phyloP scores from a whole-genome alignment of 1,140 invertebrate species.

The Ptiloglossa arizonensis region DNA sequence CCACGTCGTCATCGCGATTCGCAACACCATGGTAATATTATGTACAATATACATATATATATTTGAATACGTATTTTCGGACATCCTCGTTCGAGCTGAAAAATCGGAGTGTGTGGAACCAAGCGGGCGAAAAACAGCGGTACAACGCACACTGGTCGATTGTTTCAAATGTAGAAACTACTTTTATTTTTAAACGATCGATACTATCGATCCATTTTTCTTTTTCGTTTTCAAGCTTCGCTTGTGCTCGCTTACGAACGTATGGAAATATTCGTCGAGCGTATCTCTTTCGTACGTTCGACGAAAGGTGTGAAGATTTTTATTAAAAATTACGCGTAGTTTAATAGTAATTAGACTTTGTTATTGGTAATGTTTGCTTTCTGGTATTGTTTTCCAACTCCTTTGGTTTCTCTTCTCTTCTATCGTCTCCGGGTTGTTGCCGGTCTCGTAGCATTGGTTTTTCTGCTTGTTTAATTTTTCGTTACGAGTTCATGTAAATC shows the following conservation, averaged over 20 bases:
- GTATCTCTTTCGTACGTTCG: too few species aligned
- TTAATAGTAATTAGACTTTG: background rate
- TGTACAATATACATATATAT: background rate
- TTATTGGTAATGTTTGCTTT: background rate
- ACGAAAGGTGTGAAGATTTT: too few species aligned
- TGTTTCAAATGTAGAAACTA: conserved; percentile 18
- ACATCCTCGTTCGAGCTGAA: background rate
- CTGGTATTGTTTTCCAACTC: background rate
- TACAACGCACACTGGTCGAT: conserved; percentile 6
- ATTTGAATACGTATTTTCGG: background rate
- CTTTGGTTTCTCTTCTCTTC: background rate
- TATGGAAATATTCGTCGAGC: too few species aligned
- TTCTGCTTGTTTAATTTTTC: background rate
- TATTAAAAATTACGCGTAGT: too few species aligned
- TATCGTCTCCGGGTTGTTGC: background rate
- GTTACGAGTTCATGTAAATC: conserved; percentile 46
- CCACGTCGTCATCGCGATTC: background rate
- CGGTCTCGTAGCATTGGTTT: background rate
- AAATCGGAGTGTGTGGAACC: background rate
- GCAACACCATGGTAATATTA: background rate
- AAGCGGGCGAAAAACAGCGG: background rate
- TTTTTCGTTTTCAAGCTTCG: background rate
- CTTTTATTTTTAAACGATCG: conserved; percentile 32
- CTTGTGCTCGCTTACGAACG: background rate
- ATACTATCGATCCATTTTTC: conserved; percentile 13